Percentiles rank a stretch among this genome's conserved stretches.
phyloP scores from a whole-genome alignment of 1,140 invertebrate species.

The Diachasma alloeum region DNA sequence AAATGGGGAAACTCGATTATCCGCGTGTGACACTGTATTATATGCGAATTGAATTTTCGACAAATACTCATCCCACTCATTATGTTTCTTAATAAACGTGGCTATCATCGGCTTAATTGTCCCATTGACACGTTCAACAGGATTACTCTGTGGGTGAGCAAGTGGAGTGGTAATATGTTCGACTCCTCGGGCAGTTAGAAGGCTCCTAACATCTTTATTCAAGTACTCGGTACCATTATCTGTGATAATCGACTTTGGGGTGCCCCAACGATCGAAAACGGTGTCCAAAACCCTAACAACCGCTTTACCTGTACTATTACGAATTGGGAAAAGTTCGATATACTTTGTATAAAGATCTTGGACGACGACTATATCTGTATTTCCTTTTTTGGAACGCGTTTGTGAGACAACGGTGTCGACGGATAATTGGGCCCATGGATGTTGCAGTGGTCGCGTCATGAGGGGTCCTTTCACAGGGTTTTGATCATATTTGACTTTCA shows the following conservation, averaged over 20 bases:
- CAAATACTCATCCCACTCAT: slow-evolving; percentile 49
- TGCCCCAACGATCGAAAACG: slow-evolving; percentile 52
- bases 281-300: slow-evolving; percentile 40
- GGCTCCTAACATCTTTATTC: neutral
- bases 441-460: too few species aligned
- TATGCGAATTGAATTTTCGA: slow-evolving; percentile 44
- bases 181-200: neutral
- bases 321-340: slow-evolving; percentile 15
- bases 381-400: slow-evolving; percentile 9
- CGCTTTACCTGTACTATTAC: neutral
- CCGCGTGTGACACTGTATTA: slow-evolving; percentile 9
- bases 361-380: neutral
- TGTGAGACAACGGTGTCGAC: slow-evolving; percentile 10
- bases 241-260: slow-evolving; percentile 44
- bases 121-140: slow-evolving; percentile 18
- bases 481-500: slow-evolving; percentile 12
- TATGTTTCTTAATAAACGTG: slow-evolving; percentile 44
- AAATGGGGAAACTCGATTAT: slow-evolving; percentile 2
- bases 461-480: neutral
- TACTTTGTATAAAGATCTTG: slow-evolving; percentile 24
- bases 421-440: too few species aligned
- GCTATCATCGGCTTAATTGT: slow-evolving; percentile 25
- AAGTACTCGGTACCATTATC: slow-evolving; percentile 46
- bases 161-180: slow-evolving; percentile 13
- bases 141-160: slow-evolving; percentile 20